Conservation (phyloP, 1,140 invertebrate species). For the Rhagoletis pomonella region DNA sequence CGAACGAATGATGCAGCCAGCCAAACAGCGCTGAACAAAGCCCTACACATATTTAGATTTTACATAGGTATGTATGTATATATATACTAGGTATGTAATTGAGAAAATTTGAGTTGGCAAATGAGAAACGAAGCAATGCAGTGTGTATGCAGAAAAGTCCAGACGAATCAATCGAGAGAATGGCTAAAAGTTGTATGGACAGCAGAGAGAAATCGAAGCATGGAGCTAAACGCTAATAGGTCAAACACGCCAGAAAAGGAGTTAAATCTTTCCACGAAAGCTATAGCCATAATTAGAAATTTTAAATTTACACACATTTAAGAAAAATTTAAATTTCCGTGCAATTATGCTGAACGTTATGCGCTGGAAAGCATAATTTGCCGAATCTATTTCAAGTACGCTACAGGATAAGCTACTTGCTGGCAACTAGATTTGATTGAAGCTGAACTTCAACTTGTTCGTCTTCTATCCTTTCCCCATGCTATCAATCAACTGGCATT, state of each 20-base stretch:
- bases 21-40: neutral
- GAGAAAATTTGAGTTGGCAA: neutral
- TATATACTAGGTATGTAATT: neutral
- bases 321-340: no score
- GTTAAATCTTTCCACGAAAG: no score
- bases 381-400: no score
- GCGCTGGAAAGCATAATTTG: no score
- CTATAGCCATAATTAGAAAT: no score
- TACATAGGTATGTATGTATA: neutral
- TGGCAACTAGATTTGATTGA: no score
- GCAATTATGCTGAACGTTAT: no score
- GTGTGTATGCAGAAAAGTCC: neutral
- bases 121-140: neutral
- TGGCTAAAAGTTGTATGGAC: conserved; percentile 13
- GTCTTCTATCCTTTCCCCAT: no score
- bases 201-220: neutral
- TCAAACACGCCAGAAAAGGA: neutral
- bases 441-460: no score
- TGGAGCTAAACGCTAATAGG: neutral
- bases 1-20: neutral
- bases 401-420: no score
- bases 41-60: neutral
- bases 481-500: no score
- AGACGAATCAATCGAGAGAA: neutral
- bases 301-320: no score